A percentile compares a stretch with the other conserved stretches of the same genome.
Evolutionary conservation across 2,888 invertebrate genomes (phyloP).

Genomic region (Operophtera brumata): DNA sequence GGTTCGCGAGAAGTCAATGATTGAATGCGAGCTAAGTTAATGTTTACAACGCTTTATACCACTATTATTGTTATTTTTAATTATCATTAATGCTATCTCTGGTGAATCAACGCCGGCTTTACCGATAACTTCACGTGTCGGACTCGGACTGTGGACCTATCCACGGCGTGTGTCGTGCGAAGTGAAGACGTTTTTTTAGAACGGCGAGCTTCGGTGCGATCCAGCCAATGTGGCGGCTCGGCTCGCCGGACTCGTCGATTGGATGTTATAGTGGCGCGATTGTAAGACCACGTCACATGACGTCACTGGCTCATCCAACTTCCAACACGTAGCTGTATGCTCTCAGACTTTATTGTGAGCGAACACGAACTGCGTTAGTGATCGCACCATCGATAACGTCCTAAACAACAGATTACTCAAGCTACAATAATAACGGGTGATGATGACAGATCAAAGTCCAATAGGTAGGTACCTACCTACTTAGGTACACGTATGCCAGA

Average conservation of each 20-base stretch:
- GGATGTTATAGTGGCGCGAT: conserved; percentile 72
- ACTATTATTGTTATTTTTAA: conserved; percentile 3
- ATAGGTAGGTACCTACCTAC: not conserved
- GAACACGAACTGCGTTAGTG: not conserved
- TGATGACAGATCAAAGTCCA: not conserved
- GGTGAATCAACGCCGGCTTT: conserved; percentile 31
- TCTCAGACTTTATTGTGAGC: conserved; percentile 36
- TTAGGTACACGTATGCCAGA: not conserved
- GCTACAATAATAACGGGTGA: not conserved
- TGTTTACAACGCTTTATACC: conserved; percentile 32
- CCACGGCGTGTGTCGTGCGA: not conserved
- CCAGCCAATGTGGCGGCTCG: conserved; percentile 25
- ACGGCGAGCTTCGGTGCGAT: conserved; percentile 6
- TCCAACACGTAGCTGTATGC: conserved; percentile 17
- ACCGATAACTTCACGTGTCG: conserved; percentile 55
- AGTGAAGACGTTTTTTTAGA: too few species aligned
- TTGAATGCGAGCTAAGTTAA: conserved; percentile 25
- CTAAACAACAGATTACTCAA: not conserved
- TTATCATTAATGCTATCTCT: conserved; percentile 11
- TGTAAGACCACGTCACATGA: conserved; percentile 64
- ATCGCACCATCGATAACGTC: not conserved
- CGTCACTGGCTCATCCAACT: conserved; percentile 27
- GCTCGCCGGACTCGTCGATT: conserved; percentile 51
- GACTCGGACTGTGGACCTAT: conserved; percentile 48
- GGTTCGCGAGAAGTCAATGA: conserved; percentile 10